Percentiles rank a stretch among this genome's conserved stretches.
phyloP scores from a whole-genome alignment of 2,113 vertebrate species.

The Desmodus rotundus region DNA sequence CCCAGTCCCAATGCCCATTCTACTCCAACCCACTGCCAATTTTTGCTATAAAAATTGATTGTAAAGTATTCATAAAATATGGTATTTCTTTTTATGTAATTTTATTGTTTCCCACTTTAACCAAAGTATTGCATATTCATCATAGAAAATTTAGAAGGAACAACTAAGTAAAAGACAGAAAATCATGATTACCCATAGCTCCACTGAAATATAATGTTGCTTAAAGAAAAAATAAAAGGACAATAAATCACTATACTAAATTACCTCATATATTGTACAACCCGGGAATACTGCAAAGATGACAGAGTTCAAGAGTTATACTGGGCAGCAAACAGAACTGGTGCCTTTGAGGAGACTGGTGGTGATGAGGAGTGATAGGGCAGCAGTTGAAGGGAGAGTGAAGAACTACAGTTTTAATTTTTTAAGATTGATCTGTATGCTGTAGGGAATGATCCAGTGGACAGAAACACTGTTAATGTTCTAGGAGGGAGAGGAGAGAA shows the following conservation, averaged over 20 bases:
- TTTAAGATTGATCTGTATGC: background rate
- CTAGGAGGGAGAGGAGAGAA: background rate
- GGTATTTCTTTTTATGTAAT: constrained; percentile 71
- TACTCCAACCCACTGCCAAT: constrained; percentile 58
- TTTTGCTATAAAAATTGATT: constrained; percentile 72
- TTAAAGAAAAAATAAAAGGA: background rate
- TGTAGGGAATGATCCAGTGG: background rate
- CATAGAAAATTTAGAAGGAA: constrained; percentile 65
- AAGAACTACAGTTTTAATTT: background rate
- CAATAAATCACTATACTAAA: background rate
- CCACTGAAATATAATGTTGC: background rate
- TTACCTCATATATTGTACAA: background rate
- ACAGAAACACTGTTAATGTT: background rate
- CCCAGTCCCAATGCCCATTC: constrained; percentile 50
- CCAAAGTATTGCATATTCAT: constrained; percentile 73
- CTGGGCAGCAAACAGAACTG: background rate
- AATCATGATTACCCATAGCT: constrained; percentile 42
- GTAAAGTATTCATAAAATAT: constrained; percentile 77
- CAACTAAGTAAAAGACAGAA: constrained; percentile 63
- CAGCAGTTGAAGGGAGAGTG: background rate
- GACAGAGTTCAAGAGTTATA: background rate
- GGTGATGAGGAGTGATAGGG: background rate
- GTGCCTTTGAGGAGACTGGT: background rate
- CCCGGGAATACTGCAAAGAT: background rate
- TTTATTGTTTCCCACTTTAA: constrained; percentile 72